Evolutionary conservation across 2,888 invertebrate genomes (phyloP), one percentile per base, ranked within the genome.

Genomic region (Amiota mariae): DNA sequence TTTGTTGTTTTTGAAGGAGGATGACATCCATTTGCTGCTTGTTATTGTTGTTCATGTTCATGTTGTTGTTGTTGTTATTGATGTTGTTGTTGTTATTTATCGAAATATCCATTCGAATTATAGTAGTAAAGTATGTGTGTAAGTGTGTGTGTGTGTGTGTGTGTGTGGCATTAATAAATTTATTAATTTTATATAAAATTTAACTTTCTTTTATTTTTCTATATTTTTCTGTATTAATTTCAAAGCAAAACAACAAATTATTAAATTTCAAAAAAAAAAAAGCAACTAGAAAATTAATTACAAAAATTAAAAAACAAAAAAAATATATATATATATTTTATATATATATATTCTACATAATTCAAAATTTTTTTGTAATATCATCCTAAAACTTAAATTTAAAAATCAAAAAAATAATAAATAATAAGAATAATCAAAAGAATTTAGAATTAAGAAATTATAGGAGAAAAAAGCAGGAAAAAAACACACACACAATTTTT

Each of bases 381-480:
- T 6, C n/a, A n/a, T 6, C 36, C 36, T 36, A 36, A 36, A 36
- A 36, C 24, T 36, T 36, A 6, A 36, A 36, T 56, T 56, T 24
- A 2, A n/a, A 63, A 63, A 46, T 15, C 15, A 64, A 13, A 47
- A 64, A n/a, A 64, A n/a, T n/a, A n/a, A n/a, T n/a, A n/a, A 64
- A 64, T 47, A 64, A 64, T 13, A 64, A 64, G 2, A 46, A 64
- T 6, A 64, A 64, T 13, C n/a, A 64, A 36, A 36, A 36, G 36
- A 6, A 36, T 0, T 6, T 36, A 36, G 36, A 36, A 36, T 36
- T 36, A 36, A 36, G 36, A 6, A 36, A 36, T 36, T 36, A n/a
- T n/a, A n/a, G 36, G 8, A 6, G 6, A 36, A 36, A 36, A 36
- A 36, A 36, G 6, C 36, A 36, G 6, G 36, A 36, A 36, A 36